phyloP scores from a whole-genome alignment of 2,797 vertebrate genomes.

The Sibirionetta formosa region DNA sequence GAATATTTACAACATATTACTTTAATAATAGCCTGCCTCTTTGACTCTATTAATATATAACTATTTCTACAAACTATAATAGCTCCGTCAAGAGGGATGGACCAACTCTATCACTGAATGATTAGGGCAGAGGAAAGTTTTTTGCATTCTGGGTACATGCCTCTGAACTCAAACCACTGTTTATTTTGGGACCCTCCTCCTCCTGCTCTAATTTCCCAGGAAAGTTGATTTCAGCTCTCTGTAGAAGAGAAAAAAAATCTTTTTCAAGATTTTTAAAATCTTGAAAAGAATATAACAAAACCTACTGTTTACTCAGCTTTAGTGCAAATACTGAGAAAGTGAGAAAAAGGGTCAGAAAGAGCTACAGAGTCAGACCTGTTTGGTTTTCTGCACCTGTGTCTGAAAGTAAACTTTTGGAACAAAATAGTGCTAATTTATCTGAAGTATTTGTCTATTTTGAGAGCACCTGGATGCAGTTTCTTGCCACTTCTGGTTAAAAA shows the following conservation, averaged over 20 bases:
- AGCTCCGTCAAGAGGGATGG: neutral
- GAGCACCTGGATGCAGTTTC: neutral
- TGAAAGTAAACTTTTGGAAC: neutral
- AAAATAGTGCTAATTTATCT: neutral
- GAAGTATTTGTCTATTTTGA: neutral
- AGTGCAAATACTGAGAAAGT: neutral
- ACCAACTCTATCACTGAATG: neutral
- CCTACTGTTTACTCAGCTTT: neutral
- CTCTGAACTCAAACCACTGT: neutral
- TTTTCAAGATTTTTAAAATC: neutral
- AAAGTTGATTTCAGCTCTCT: neutral
- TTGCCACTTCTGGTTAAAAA: neutral
- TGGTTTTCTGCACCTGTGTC: neutral
- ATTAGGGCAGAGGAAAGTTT: neutral
- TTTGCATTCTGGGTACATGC: fast-evolving
- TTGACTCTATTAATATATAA: neutral
- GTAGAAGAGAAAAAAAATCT: no score
- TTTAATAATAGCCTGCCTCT: neutral
- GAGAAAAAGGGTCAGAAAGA: neutral
- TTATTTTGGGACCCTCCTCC: neutral
- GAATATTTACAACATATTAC: neutral
- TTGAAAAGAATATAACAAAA: neutral
- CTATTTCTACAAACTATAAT: neutral
- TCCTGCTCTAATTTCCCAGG: neutral
- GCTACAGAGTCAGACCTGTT: neutral